Percentiles rank a stretch among this genome's conserved stretches.
These are phyloP conservation scores for Spea multiplicata DNA, from an alignment of 2,113 vertebrate species.

Conservation along the genomic window DNA sequence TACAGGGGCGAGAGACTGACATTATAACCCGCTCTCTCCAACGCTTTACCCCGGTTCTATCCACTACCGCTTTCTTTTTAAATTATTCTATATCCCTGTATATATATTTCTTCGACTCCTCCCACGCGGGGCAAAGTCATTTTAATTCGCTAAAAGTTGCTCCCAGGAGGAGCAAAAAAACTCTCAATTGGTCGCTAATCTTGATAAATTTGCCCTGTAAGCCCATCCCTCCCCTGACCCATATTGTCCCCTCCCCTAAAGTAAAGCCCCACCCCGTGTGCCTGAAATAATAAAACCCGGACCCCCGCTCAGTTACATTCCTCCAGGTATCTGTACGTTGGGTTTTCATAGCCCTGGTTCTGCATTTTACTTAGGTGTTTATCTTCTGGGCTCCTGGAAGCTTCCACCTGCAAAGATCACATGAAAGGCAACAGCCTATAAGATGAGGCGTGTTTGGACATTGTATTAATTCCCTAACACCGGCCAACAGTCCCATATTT, in stretches of 20 bases:
- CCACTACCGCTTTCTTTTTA: background rate
- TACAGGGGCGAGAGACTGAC: conserved; percentile 34
- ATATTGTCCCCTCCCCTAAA: conserved; percentile 12
- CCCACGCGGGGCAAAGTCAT: background rate
- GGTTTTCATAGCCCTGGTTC: conserved; percentile 80
- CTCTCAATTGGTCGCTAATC: conserved; percentile 5
- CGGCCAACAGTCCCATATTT: no score
- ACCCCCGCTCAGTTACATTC: conserved; percentile 72
- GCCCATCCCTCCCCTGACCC: background rate
- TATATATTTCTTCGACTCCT: background rate
- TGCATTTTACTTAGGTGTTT: conserved; percentile 81
- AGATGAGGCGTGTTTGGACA: no score
- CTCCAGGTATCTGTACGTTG: conserved; percentile 82
- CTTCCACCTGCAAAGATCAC: conserved; percentile 69
- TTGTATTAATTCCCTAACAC: no score
- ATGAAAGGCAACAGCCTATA: background rate
- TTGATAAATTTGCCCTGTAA: conserved; percentile 33
- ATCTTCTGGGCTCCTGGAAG: conserved; percentile 77
- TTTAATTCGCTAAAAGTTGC: background rate
- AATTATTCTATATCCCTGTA: background rate
- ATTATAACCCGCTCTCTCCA: conserved; percentile 26
- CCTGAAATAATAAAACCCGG: conserved; percentile 24
- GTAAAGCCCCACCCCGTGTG: conserved; percentile 19
- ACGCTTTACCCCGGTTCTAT: background rate
- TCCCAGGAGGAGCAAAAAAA: background rate